Evolutionary conservation across 2,113 vertebrate species (phyloP), one percentile per base, ranked within the genome.

Genomic region (Nerophis lumbriciformis): DNA sequence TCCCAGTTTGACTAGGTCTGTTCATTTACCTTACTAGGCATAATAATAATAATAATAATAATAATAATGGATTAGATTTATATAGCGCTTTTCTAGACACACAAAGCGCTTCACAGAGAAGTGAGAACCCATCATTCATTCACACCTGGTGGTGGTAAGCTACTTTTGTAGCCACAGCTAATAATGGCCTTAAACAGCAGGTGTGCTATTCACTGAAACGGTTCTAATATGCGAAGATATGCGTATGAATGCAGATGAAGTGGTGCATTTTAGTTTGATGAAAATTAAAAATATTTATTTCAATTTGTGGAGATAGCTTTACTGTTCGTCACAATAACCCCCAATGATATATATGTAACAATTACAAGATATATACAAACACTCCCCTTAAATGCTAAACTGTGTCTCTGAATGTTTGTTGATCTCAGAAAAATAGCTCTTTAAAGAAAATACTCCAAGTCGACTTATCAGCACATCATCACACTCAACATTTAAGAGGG

Each of bases 21-120:
- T 70, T 65, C 37, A 53, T 68, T 68, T 61, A 59, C 16, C 65
- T 49, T 69, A 63, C 70, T 52, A 66, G 73, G 74, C 65, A 77
- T 61, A 63, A n/a, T n/a, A n/a, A n/a, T n/a, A n/a, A n/a, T n/a
- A n/a, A n/a, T n/a, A n/a, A n/a, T n/a, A n/a, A n/a, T n/a, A n/a
- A n/a, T n/a, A n/a, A n/a, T n/a, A n/a, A n/a, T n/a, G n/a, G n/a
- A n/a, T n/a, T n/a, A n/a, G n/a, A n/a, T n/a, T n/a, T n/a, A n/a
- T n/a, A n/a, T n/a, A n/a, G n/a, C n/a, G n/a, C n/a, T n/a, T n/a
- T n/a, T n/a, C n/a, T n/a, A n/a, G n/a, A n/a, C n/a, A n/a, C n/a
- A n/a, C n/a, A n/a, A n/a, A n/a, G n/a, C n/a, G n/a, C n/a, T n/a
- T n/a, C n/a, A n/a, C n/a, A n/a, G n/a, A n/a, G n/a, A n/a, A n/a